Percentiles rank a stretch among this genome's conserved stretches.
Evolutionary conservation across 2,113 vertebrate species (phyloP).

Genomic region (Rhegmatorhina hoffmannsi): DNA sequence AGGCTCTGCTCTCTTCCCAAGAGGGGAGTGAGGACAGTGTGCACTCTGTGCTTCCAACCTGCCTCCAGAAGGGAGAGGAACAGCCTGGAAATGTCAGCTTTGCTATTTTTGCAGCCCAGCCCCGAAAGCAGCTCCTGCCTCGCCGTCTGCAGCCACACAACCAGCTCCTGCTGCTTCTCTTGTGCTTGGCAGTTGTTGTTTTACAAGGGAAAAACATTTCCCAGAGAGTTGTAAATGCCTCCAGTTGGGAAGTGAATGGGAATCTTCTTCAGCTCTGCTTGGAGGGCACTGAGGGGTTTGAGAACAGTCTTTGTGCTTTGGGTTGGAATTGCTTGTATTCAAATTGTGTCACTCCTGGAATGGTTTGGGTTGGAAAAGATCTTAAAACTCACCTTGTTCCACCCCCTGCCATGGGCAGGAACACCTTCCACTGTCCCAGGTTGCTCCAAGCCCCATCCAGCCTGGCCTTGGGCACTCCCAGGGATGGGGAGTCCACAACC

Average conservation of each 20-base stretch:
- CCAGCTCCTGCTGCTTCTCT: background rate
- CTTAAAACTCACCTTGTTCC: background rate
- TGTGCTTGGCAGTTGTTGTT: background rate
- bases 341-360: background rate
- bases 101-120: background rate
- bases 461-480: background rate
- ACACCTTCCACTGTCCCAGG: background rate
- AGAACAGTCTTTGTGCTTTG: background rate
- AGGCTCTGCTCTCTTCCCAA: background rate
- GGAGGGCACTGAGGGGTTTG: rapidly evolving
- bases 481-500: background rate
- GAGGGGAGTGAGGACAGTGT: background rate
- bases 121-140: background rate
- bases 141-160: background rate
- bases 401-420: no score
- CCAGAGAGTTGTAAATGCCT: background rate
- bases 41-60: background rate
- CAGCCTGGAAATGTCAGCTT: background rate
- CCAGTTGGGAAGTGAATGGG: background rate
- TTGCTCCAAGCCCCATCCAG: background rate
- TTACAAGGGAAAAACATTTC: background rate
- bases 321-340: background rate
- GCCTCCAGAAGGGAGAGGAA: background rate
- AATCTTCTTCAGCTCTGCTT: background rate
- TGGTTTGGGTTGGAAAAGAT: background rate